A percentile compares a stretch with the other conserved stretches of the same genome.
phyloP scores from a whole-genome alignment of 1,140 invertebrate genomes.

The Procambarus clarkii region DNA sequence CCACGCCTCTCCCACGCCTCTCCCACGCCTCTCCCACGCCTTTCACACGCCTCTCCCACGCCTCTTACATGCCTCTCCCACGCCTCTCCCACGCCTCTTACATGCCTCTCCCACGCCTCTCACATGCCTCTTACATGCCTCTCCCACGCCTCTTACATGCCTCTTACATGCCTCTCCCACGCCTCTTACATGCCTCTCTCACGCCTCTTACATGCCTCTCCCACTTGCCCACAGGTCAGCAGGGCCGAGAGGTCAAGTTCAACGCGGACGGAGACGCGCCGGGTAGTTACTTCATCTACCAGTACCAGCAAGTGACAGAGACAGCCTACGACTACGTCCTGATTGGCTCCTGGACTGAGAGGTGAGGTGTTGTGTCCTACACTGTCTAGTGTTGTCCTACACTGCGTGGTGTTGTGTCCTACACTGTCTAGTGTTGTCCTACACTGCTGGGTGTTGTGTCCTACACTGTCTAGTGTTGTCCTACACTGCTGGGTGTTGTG shows the following conservation, averaged over 20 bases:
- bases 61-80: not conserved
- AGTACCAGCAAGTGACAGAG: conserved; percentile 79
- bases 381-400: too few species aligned
- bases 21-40: not conserved
- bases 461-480: too few species aligned
- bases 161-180: not conserved
- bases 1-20: not conserved
- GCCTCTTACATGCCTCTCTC: not conserved
- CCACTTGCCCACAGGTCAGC: conserved; percentile 77
- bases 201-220: not conserved
- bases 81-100: not conserved
- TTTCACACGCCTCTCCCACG: not conserved
- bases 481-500: too few species aligned
- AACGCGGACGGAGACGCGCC: conserved; percentile 82
- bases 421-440: too few species aligned
- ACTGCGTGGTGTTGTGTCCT: too few species aligned
- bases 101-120: not conserved
- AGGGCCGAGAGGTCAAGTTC: conserved; percentile 81
- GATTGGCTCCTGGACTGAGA: conserved; percentile 81
- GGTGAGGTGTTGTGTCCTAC: conserved; percentile 74
- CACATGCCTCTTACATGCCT: not conserved
- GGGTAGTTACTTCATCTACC: conserved; percentile 84
- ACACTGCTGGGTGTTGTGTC: too few species aligned
- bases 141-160: not conserved
- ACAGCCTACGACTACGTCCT: conserved; percentile 80